A percentile compares a stretch with the other conserved stretches of the same genome.
Conservation (phyloP, 2,888 invertebrate genomes). For the Temnothorax rugatulus region DNA sequence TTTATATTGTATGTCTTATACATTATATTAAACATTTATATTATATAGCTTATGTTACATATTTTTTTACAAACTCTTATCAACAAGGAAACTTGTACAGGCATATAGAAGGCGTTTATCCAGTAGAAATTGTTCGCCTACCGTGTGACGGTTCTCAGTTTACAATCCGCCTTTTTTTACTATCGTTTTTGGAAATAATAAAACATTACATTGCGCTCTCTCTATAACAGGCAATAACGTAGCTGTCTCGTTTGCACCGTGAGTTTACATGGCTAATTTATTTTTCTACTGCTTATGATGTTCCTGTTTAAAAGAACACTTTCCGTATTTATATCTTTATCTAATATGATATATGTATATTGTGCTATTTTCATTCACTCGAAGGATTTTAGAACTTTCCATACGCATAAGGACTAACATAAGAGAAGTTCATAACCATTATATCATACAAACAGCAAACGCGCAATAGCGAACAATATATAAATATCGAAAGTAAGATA, state of each 20-base stretch:
- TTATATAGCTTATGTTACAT: slow-evolving; percentile 37
- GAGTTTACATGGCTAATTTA: neutral
- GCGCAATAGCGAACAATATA: slow-evolving; percentile 35
- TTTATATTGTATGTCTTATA: slow-evolving; percentile 42
- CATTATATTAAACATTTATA: slow-evolving; percentile 47
- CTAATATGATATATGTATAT: slow-evolving; percentile 16
- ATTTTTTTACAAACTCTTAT: slow-evolving; percentile 44
- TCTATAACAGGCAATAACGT: neutral
- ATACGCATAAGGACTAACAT: slow-evolving; percentile 35
- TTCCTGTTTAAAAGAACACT: slow-evolving; percentile 20
- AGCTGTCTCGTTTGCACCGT: neutral
- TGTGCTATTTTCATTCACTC: slow-evolving; percentile 29
- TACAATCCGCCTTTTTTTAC: neutral
- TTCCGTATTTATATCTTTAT: slow-evolving; percentile 24
- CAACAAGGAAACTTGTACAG: slow-evolving; percentile 28
- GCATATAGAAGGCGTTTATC: neutral
- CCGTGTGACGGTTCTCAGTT: neutral
- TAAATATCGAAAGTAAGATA: slow-evolving; percentile 66
- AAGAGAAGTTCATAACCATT: neutral
- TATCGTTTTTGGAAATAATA: neutral
- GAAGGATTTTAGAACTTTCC: slow-evolving; percentile 34
- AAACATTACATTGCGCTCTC: slow-evolving; percentile 21
- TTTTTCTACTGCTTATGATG: neutral
- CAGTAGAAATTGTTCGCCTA: slow-evolving; percentile 5
- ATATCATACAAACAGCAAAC: slow-evolving; percentile 30